Evolutionary conservation across 64 coral and sea anemone species (phyloP).

Genomic region (Exaiptasia diaphana): DNA sequence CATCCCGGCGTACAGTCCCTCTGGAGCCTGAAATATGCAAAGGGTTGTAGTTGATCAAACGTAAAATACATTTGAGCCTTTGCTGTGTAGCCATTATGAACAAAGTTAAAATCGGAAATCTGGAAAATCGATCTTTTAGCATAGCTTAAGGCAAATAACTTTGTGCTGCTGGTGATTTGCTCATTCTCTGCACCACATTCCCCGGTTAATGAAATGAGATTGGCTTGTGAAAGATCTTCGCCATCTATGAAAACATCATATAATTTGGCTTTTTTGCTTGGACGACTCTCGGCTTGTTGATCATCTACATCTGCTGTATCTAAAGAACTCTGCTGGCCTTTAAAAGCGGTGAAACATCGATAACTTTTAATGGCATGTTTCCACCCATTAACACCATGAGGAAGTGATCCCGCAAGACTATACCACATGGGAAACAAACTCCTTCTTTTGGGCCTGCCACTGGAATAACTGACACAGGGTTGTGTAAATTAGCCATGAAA

Average conservation of each 20-base stretch:
- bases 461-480: constrained; percentile 23
- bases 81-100: constrained; percentile 6
- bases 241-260: constrained; percentile 1
- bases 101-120: constrained; percentile 21
- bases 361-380: constrained; percentile 7
- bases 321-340: constrained; percentile 17
- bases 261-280: constrained; percentile 13
- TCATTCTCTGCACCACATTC: constrained; percentile 6
- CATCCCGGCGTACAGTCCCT: constrained; percentile 14
- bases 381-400: neutral
- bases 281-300: neutral
- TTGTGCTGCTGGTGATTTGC: neutral
- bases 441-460: constrained; percentile 26
- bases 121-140: constrained; percentile 42
- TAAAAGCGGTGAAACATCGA: constrained; percentile 19
- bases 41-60: constrained; percentile 4
- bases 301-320: constrained; percentile 2
- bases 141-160: constrained; percentile 6
- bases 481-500: constrained; percentile 53
- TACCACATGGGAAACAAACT: constrained; percentile 13
- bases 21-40: constrained; percentile 1
- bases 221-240: neutral
- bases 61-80: constrained; percentile 19
- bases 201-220: constrained; percentile 9
- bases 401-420: constrained; percentile 5